Evolutionary conservation across 1,140 invertebrate genomes (phyloP).

Genomic region (Teleopsis dalmanni): DNA sequence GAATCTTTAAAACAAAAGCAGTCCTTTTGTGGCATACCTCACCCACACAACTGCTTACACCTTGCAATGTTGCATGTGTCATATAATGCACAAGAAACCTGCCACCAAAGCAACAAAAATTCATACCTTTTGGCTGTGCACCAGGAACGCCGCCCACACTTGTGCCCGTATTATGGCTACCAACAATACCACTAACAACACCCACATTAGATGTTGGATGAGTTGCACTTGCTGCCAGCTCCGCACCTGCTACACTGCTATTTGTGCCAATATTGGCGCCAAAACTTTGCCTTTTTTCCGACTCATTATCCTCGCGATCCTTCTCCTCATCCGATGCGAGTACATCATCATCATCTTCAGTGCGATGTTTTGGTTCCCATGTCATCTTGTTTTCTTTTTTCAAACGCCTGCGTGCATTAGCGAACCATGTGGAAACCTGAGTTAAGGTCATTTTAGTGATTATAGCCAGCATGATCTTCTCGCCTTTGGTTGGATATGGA

Average conservation of each 20-base stretch:
- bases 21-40: no score
- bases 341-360: constrained; percentile 78
- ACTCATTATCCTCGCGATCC: constrained; percentile 57
- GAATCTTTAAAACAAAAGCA: no score
- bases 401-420: constrained; percentile 83
- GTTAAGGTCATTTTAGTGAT: constrained; percentile 98
- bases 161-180: background rate
- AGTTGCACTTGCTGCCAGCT: background rate
- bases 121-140: no score
- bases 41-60: no score
- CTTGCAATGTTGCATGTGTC: no score
- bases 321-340: constrained; percentile 71
- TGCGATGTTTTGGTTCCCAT: constrained; percentile 83
- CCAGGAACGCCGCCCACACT: constrained; percentile 10
- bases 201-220: background rate
- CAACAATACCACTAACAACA: constrained; percentile 1
- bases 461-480: constrained; percentile 96
- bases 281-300: background rate
- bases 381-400: constrained; percentile 99
- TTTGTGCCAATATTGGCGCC: background rate
- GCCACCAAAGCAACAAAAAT: no score
- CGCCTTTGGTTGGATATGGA: constrained; percentile 96
- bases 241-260: background rate
- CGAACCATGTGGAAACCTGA: constrained; percentile 97
- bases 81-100: no score